Base-by-base conservation (phyloP, 2,797 vertebrate genomes). In the Hypotaenidia okinawae region DNA sequence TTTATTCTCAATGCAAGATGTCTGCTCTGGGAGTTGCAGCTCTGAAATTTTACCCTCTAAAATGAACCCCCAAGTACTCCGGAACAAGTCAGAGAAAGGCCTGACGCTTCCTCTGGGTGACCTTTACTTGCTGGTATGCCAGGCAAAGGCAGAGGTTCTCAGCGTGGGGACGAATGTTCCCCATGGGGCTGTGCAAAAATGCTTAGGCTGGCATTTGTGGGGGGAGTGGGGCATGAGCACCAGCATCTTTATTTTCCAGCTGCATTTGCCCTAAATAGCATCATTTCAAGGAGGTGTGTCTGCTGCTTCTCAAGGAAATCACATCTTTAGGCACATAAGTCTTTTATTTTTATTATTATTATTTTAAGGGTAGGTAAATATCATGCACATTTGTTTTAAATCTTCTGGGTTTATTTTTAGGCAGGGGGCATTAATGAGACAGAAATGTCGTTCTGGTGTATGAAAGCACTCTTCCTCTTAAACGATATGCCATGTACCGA, bases 391-490 rank as follows among this genome's bases (percentile, higher is more conserved):
- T 93, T 21, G 30, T 91, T 86, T 89, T 55, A 76, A 81, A 79
- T 79, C 25, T 72, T 10, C 23, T 86, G 33, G 13, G 2, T 90
- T 96, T 96, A 93, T 94, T 93, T 93, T 95, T 90, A 93, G 86
- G 54, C 19, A 41, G 66, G 54, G 37, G 41, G 22, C 84, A 90
- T 89, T 93, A 94, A 62, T 74, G 75, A 82, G 74, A 62, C 25
- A 90, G 77, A 90, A 90, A 57, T 9, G 41, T 80, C 79, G 69
- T 91, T 88, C 23, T 3, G 83, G 49, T 84, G 9, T 63, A 77
- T 57, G 43, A 93, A 94, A 94, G 74, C 78, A 41, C 52, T 82
- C 66, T 93, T 93, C 52, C 80, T 90, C 74, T 90, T 70, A 83
- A 86, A 84, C 61, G 2, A 83, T 63, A 87, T 82, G 37, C 32